These are phyloP conservation scores for Ethmia dodecea DNA, from an alignment of 2,888 invertebrate species.

Conservation along the genomic window DNA sequence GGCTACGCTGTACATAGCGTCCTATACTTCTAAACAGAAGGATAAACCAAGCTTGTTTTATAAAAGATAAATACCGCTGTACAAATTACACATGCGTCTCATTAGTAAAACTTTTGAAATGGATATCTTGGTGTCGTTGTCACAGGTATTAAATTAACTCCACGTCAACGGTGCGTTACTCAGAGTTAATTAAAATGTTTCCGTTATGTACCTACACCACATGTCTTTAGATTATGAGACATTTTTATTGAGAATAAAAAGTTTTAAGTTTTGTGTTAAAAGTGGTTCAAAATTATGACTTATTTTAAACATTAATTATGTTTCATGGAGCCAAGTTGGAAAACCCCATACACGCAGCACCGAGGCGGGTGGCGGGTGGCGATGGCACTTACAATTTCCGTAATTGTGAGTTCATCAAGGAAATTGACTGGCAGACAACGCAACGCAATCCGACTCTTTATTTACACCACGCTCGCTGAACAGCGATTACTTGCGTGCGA, in stretches of 20 bases:
- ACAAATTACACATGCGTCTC: constrained; percentile 46
- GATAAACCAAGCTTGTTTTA: constrained; percentile 8
- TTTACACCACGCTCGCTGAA: constrained; percentile 40
- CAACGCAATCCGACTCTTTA: constrained; percentile 50
- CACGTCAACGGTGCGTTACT: constrained; percentile 37
- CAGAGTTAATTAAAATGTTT: constrained; percentile 46
- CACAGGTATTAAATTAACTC: constrained; percentile 53
- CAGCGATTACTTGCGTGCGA: constrained; percentile 36
- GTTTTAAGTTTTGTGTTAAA: no score
- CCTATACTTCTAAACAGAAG: not conserved
- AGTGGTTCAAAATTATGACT: no score
- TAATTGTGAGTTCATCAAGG: constrained; percentile 72
- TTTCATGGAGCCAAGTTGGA: no score
- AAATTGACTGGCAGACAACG: constrained; percentile 66
- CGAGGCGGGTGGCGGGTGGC: constrained; percentile 22
- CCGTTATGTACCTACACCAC: no score
- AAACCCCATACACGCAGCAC: constrained; percentile 17
- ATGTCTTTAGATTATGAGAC: no score
- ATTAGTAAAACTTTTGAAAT: constrained; percentile 52
- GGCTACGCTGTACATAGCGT: constrained; percentile 9
- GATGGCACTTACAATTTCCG: constrained; percentile 60
- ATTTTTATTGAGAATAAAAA: no score
- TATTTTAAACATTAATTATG: no score
- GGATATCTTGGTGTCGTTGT: constrained; percentile 42
- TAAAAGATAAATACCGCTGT: not conserved